phyloP scores from a whole-genome alignment of 2,888 invertebrate species.

The Polymixis lichenea region DNA sequence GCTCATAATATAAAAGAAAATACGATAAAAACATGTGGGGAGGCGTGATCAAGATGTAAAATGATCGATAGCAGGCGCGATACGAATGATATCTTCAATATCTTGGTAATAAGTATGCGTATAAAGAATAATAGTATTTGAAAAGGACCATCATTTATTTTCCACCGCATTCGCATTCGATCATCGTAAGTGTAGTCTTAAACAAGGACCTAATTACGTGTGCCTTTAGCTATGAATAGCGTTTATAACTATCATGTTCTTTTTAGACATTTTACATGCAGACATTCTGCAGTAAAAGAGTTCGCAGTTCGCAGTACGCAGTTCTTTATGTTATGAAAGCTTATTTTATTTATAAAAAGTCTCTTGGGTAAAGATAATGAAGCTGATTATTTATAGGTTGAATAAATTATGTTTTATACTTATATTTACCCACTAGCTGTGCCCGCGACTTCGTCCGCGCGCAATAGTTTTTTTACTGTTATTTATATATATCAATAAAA shows the following conservation, averaged over 20 bases:
- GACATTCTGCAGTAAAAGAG: conserved; percentile 24
- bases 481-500: too few species aligned
- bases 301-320: too few species aligned
- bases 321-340: conserved; percentile 36
- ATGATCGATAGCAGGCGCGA: conserved; percentile 66
- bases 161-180: conserved; percentile 57
- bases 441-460: too few species aligned
- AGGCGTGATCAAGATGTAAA: conserved; percentile 67
- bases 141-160: conserved; percentile 62
- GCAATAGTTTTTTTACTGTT: too few species aligned
- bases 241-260: conserved; percentile 37
- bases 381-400: conserved; percentile 34
- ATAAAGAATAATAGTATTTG: conserved; percentile 65
- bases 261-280: conserved; percentile 22
- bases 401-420: conserved; percentile 20
- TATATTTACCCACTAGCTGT: too few species aligned
- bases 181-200: conserved; percentile 58
- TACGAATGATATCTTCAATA: conserved; percentile 65
- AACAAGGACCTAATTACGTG: conserved; percentile 64
- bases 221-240: conserved; percentile 51
- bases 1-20: conserved; percentile 62
- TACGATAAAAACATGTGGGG: conserved; percentile 58
- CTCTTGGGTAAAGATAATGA: conserved; percentile 27
- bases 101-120: conserved; percentile 60
- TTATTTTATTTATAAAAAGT: conserved; percentile 45